Evolutionary conservation across 1,140 invertebrate genomes (phyloP).

Genomic region (Drosophila tropicalis): DNA sequence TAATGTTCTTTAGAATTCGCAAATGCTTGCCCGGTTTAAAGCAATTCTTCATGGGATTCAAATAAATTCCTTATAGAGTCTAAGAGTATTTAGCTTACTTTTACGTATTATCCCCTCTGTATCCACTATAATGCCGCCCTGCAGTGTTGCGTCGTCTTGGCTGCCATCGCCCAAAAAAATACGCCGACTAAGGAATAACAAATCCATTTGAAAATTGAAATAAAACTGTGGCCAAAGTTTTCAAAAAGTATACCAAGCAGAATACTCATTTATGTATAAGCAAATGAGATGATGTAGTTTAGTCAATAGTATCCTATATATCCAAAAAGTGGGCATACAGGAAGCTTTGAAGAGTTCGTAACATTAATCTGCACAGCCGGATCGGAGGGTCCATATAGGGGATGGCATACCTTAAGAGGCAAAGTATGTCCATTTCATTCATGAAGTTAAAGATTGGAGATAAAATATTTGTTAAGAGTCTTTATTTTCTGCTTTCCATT

Average conservation of each 20-base stretch:
- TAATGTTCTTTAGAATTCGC: neutral
- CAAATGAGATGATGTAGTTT: neutral
- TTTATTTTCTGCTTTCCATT: neutral
- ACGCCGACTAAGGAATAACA: slow-evolving; percentile 77
- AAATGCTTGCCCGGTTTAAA: no score
- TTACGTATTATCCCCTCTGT: slow-evolving; percentile 72
- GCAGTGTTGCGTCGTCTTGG: slow-evolving; percentile 44
- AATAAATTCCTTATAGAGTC: no score
- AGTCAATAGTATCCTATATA: no score
- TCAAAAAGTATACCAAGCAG: neutral
- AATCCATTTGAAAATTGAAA: slow-evolving; percentile 61
- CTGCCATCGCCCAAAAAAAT: slow-evolving; percentile 71
- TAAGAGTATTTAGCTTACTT: slow-evolving; percentile 28
- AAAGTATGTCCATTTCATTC: no score
- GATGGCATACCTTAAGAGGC: no score
- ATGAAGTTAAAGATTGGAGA: no score
- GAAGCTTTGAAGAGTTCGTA: neutral
- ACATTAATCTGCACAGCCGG: no score
- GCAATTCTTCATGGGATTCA: no score
- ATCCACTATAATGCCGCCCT: slow-evolving; percentile 79
- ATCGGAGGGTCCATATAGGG: no score
- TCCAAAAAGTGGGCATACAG: neutral
- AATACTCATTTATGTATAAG: neutral
- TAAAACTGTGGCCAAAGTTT: slow-evolving; percentile 25
- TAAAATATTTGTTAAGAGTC: neutral